phyloP scores from a whole-genome alignment of 2,113 vertebrate species.

The Podilymbus podiceps region DNA sequence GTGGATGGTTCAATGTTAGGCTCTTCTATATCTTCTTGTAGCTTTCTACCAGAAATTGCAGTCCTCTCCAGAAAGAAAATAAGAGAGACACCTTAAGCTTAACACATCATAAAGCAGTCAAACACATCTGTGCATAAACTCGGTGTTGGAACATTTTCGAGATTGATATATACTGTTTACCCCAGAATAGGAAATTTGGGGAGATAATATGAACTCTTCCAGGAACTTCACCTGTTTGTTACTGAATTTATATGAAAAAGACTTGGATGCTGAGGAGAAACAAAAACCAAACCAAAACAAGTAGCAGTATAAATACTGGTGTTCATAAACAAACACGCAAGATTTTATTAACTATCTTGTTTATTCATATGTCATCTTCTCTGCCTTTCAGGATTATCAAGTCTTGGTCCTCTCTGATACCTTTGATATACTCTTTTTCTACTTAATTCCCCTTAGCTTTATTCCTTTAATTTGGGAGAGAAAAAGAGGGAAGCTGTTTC shows the following conservation, averaged over 20 bases:
- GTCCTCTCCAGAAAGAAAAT: neutral
- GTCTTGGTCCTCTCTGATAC: neutral
- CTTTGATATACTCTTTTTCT: neutral
- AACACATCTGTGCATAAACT: accelerated
- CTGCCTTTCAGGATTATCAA: neutral
- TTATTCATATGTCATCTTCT: neutral
- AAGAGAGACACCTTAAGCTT: neutral
- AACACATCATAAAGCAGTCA: neutral
- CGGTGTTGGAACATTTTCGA: neutral
- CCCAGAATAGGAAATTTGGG: neutral
- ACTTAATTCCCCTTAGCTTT: neutral
- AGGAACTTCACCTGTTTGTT: neutral
- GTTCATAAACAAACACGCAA: neutral
- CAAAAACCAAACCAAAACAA: neutral
- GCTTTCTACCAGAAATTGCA: neutral
- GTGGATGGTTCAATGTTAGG: neutral
- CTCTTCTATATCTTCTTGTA: neutral
- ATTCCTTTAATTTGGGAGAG: neutral
- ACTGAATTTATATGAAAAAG: neutral
- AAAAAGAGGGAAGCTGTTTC: neutral
- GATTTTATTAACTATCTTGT: neutral
- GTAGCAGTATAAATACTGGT: neutral
- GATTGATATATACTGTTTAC: neutral
- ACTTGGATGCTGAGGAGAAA: neutral
- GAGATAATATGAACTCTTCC: neutral